These are phyloP conservation scores for Enteromius radiatus DNA, from an alignment of 2,797 vertebrate species.

Conservation along the genomic window DNA sequence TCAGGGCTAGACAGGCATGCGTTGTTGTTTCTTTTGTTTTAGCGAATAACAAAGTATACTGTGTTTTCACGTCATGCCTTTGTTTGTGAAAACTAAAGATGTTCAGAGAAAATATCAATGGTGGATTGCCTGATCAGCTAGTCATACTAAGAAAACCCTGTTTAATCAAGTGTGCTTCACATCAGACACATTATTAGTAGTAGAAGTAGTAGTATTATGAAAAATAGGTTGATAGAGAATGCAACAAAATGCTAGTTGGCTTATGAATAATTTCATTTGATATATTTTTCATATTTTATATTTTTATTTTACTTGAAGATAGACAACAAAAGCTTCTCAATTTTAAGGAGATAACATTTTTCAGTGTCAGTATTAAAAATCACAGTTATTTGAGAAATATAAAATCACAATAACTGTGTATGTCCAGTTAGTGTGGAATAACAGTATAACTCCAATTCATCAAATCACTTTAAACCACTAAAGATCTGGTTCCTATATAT, in stretches of 20 bases:
- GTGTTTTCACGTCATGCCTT: not conserved
- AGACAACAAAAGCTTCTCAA: too few species aligned
- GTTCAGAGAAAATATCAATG: not conserved
- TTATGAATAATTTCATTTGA: not conserved
- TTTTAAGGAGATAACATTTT: too few species aligned
- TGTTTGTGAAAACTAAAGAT: not conserved
- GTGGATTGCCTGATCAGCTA: not conserved
- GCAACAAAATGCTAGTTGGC: not conserved
- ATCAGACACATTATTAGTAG: not conserved
- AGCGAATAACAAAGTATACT: not conserved
- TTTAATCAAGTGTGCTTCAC: not conserved
- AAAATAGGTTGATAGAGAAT: not conserved
- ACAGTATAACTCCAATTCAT: too few species aligned
- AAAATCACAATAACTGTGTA: too few species aligned
- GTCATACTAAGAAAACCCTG: not conserved
- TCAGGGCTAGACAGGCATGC: slow-evolving; percentile 4
- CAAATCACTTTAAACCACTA: too few species aligned
- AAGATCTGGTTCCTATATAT: too few species aligned
- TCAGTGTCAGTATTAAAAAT: too few species aligned
- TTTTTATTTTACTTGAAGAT: too few species aligned
- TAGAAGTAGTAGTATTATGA: not conserved
- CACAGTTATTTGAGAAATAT: too few species aligned
- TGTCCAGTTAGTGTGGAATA: too few species aligned
- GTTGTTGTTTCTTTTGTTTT: slow-evolving; percentile 29
- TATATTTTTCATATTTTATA: too few species aligned